These are phyloP conservation scores for Verasper variegatus DNA, from an alignment of 2,113 vertebrate species.

Conservation along the genomic window DNA sequence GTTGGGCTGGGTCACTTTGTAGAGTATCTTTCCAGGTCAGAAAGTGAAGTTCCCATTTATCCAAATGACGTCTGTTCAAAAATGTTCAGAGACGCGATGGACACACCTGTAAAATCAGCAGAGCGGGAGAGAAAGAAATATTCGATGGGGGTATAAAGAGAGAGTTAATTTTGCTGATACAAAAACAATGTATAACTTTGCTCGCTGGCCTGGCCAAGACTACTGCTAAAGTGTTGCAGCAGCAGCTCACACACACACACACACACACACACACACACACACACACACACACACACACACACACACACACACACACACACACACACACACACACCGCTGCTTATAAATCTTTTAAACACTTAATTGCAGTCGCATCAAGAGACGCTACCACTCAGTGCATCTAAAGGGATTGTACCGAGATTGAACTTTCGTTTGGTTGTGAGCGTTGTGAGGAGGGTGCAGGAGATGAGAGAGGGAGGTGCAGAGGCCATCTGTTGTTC, in stretches of 20 bases:
- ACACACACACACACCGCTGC: not conserved
- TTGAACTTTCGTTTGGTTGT: conserved; percentile 19
- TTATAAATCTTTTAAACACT: conserved; percentile 24
- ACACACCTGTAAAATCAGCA: too few relatives aligned
- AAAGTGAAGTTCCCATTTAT: too few relatives aligned
- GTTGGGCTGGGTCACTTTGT: too few relatives aligned
- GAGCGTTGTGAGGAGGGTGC: not conserved
- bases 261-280: too few relatives aligned
- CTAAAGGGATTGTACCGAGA: conserved; percentile 10
- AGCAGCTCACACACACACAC: not conserved
- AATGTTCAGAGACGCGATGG: too few relatives aligned
- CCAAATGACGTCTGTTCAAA: too few relatives aligned
- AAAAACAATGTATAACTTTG: not conserved
- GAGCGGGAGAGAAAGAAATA: not conserved
- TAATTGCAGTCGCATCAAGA: conserved; percentile 5
- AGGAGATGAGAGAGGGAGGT: not conserved
- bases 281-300: too few relatives aligned
- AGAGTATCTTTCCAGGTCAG: too few relatives aligned
- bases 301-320: too few relatives aligned
- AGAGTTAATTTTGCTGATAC: not conserved
- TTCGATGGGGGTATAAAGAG: not conserved
- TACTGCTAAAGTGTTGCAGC: not conserved
- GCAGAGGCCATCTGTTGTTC: conserved; percentile 13
- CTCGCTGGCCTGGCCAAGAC: not conserved
- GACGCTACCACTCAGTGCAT: not conserved